Base-by-base conservation (phyloP, 1,140 invertebrate species). In the Euwallacea fornicatus region DNA sequence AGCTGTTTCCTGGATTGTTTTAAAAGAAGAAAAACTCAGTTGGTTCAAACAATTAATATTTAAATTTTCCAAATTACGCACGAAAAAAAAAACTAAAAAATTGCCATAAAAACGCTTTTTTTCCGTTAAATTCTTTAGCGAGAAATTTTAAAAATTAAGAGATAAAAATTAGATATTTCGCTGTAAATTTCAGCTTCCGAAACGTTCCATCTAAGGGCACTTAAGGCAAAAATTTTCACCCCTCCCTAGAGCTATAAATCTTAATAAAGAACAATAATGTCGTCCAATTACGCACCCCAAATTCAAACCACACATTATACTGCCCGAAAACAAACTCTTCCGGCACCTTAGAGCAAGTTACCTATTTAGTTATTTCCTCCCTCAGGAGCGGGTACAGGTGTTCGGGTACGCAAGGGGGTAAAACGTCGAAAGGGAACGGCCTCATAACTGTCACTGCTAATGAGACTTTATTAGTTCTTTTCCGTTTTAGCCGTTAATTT, bases 211-310 rank as follows among this genome's bases (percentile, higher is more conserved):
- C 21, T 33, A 33, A 33, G 21, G 21, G 21, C 46, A 50, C 46
- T 50, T 50, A 50, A 50, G 2, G 46, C 9, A 50, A 50, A n/a
- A 13, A 50, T 15, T 56, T n/a, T 56, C 11, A 13, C 16, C 54
- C 16, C 54, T 43, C 33, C 59, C 21, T 44, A 68, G 47, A 47
- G 66, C 56, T 13, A 60, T 68, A 68, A 68, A 68, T 68, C 66
- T 68, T 59, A 68, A 68, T 68, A 68, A 68, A 13, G 56, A 56
- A 68, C 66, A 68, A 68, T 68, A 68, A 68, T 68, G 66, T 68
- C 56, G 66, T 68, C 54, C 66, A 68, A 68, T 68, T 68, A 68
- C 55, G 56, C 15, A 46, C 66, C 66, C 66, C 56, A 41, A 68
- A 58, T 16, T 59, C 53, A 68, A 68, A 68, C 66, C 66, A 33